Conservation (phyloP, 1,140 invertebrate genomes). For the Eumeta japonica region DNA sequence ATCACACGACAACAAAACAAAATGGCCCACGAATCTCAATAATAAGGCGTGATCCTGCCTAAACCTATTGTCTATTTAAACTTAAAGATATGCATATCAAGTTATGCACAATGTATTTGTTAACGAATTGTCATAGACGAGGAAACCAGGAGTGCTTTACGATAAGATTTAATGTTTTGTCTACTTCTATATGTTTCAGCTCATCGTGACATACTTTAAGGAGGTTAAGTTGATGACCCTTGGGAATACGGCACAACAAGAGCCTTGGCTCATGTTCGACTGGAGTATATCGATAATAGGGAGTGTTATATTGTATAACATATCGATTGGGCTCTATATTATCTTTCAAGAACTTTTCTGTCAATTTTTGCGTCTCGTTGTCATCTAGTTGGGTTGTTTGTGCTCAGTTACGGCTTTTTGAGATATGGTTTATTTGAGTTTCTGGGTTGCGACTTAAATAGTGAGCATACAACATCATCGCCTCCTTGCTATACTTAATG, state of each 20-base stretch:
- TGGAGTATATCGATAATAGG: conserved; percentile 6
- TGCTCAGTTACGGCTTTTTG: conserved; percentile 7
- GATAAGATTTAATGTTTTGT: conserved; percentile 14
- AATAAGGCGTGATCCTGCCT: too few relatives aligned
- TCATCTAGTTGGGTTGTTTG: conserved; percentile 8
- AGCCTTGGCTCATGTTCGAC: conserved; percentile 4
- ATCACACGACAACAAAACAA: too few relatives aligned
- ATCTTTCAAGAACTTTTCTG: not conserved
- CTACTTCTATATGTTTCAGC: conserved; percentile 13
- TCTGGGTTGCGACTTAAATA: conserved; percentile 22
- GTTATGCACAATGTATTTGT: conserved; percentile 8
- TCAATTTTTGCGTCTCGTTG: conserved; percentile 3
- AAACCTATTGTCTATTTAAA: too few relatives aligned
- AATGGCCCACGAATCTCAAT: too few relatives aligned
- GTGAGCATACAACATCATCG: conserved; percentile 21
- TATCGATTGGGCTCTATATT: not conserved
- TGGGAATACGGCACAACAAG: conserved; percentile 11
- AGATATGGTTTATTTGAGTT: not conserved
- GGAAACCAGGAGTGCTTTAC: conserved; percentile 20
- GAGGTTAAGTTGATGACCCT: conserved; percentile 10
- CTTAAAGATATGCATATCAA: conserved; percentile 5
- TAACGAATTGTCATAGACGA: conserved; percentile 3
- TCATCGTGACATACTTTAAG: conserved; percentile 19
- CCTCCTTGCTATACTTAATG: conserved; percentile 29
- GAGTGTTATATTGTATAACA: not conserved